Evolutionary conservation across 2,113 vertebrate species (phyloP).

Genomic region (Corythaixoides concolor): DNA sequence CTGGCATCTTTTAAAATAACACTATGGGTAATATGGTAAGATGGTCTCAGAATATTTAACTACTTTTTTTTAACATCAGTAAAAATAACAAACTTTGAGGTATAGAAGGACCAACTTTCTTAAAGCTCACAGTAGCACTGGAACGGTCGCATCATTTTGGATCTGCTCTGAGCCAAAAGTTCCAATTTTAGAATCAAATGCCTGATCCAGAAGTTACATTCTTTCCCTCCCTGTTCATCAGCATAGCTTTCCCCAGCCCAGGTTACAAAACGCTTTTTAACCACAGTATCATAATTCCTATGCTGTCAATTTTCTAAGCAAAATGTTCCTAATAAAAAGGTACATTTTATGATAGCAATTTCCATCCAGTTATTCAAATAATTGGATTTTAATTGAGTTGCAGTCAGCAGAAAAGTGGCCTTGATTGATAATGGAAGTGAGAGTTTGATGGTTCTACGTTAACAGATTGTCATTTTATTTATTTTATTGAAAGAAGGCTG

Average conservation of each 20-base stretch:
- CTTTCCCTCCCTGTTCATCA: neutral
- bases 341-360: conserved; percentile 11
- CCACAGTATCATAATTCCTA: neutral
- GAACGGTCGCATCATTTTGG: neutral
- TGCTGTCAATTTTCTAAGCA: neutral
- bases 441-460: conserved; percentile 11
- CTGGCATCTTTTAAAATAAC: neutral
- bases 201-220: neutral
- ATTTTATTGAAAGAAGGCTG: conserved; percentile 60
- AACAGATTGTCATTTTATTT: conserved; percentile 32
- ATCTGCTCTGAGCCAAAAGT: neutral
- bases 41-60: neutral
- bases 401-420: conserved; percentile 21
- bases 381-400: conserved; percentile 60
- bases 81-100: neutral
- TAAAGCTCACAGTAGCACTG: neutral
- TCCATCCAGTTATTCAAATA: conserved; percentile 55
- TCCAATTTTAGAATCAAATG: neutral
- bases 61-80: neutral
- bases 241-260: neutral
- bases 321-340: conserved; percentile 26
- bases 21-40: neutral
- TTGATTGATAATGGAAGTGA: conserved; percentile 27
- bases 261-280: neutral
- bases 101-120: neutral